Percentiles rank a stretch among this genome's conserved stretches.
Evolutionary conservation across 2,888 invertebrate genomes (phyloP).

Genomic region (Lutraria lutraria): DNA sequence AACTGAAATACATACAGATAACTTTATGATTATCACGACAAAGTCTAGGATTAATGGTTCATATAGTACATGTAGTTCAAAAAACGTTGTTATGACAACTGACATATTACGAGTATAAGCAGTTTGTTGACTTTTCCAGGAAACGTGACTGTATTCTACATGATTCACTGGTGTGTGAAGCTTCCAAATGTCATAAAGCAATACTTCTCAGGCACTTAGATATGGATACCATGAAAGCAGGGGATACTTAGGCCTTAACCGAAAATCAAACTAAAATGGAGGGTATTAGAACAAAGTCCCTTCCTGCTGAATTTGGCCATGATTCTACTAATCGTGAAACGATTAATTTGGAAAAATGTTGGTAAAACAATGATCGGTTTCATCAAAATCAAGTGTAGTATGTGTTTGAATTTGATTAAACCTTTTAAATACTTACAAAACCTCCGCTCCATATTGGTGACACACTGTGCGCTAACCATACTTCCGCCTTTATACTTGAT

Average conservation of each 20-base stretch:
- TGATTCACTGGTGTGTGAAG: neutral
- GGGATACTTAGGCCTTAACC: no score
- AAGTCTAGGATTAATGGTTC: neutral
- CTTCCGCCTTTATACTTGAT: slow-evolving; percentile 85
- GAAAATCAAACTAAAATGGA: no score
- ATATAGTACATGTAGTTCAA: no score
- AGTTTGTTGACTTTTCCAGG: neutral
- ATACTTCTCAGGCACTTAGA: no score
- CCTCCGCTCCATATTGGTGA: slow-evolving; percentile 87
- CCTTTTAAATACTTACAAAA: slow-evolving; percentile 83
- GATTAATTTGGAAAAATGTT: no score
- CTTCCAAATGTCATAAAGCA: no score
- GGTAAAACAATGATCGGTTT: no score
- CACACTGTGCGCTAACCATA: slow-evolving; percentile 87
- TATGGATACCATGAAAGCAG: no score
- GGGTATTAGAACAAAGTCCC: no score
- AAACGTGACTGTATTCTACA: neutral
- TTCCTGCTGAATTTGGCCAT: no score
- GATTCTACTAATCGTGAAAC: no score
- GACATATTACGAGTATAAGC: neutral
- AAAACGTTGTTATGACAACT: neutral
- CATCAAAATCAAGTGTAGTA: neutral
- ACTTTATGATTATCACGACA: neutral
- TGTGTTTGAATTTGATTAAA: neutral
- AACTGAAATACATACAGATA: slow-evolving; percentile 82